Evolutionary conservation across 1,140 invertebrate genomes (phyloP).

Genomic region (Hylaeus volcanicus): DNA sequence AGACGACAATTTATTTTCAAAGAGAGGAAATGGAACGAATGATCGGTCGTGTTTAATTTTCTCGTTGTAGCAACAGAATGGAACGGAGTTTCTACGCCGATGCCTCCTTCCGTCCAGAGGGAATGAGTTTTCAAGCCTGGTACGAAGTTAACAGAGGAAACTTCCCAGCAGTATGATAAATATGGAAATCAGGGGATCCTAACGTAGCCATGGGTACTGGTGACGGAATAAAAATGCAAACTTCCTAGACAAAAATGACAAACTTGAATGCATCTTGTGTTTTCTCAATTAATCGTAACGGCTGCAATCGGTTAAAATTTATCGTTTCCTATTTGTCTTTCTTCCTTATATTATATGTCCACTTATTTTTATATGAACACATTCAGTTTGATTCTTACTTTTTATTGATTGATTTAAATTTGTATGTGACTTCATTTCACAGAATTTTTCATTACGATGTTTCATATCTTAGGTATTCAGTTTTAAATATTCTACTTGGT

Average conservation of each 20-base stretch:
- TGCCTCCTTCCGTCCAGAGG: conserved; percentile 18
- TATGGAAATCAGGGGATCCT: conserved; percentile 68
- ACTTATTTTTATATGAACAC: too few species aligned
- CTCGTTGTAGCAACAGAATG: conserved; percentile 32
- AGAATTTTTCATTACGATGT: too few species aligned
- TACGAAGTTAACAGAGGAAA: conserved; percentile 48
- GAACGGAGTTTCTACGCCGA: conserved; percentile 35
- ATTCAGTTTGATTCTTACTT: too few species aligned
- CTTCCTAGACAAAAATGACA: not conserved
- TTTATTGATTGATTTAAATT: too few species aligned
- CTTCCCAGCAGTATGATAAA: conserved; percentile 62
- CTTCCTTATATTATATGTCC: too few species aligned
- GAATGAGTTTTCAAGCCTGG: conserved; percentile 44
- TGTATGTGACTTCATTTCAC: too few species aligned
- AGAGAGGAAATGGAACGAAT: not conserved
- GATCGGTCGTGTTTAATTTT: conserved; percentile 49
- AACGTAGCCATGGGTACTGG: conserved; percentile 42
- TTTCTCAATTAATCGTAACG: not conserved
- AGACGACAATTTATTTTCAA: not conserved
- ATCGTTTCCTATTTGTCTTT: too few species aligned
- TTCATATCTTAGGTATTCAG: too few species aligned
- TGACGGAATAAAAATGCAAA: conserved; percentile 36
- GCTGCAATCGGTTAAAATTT: too few species aligned
- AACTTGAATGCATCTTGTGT: not conserved
- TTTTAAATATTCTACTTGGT: too few species aligned